Conservation (phyloP, 2,113 vertebrate genomes). For the Ictalurus punctatus region DNA sequence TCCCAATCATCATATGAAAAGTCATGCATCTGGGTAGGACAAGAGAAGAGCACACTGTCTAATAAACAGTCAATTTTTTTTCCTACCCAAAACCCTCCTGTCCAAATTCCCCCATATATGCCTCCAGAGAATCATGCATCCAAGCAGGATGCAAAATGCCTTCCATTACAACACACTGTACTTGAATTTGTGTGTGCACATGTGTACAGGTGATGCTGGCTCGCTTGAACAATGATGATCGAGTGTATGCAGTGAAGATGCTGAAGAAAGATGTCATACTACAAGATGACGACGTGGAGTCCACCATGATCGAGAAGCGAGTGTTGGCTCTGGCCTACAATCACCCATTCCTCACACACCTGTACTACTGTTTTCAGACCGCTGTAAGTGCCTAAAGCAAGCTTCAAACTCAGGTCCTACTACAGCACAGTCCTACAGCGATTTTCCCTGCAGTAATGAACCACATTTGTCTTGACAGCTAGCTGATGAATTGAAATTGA, state of each 20-base stretch:
- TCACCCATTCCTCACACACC: slow-evolving; percentile 95
- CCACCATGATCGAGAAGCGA: slow-evolving; percentile 96
- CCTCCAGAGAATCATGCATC: background rate
- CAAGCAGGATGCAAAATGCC: background rate
- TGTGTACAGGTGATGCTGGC: slow-evolving; percentile 89
- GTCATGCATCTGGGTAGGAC: background rate
- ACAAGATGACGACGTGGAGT: slow-evolving; percentile 97
- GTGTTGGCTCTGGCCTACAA: slow-evolving; percentile 85
- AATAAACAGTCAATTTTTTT: background rate
- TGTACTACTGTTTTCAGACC: slow-evolving; percentile 96
- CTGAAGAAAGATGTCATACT: slow-evolving; percentile 97
- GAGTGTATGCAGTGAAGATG: slow-evolving; percentile 92
- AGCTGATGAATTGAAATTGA: background rate
- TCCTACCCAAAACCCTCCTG: background rate
- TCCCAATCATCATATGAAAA: background rate
- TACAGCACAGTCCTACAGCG: too few relatives aligned
- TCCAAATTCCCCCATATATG: background rate
- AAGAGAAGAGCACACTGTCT: background rate
- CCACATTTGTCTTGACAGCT: background rate
- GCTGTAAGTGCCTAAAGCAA: slow-evolving; percentile 71
- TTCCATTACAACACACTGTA: background rate
- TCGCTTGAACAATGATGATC: slow-evolving; percentile 79
- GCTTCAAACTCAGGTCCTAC: background rate
- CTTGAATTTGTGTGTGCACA: background rate
- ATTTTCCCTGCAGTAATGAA: background rate